phyloP scores from a whole-genome alignment of 2,888 invertebrate genomes.

The Leptinotarsa peninsularis region DNA sequence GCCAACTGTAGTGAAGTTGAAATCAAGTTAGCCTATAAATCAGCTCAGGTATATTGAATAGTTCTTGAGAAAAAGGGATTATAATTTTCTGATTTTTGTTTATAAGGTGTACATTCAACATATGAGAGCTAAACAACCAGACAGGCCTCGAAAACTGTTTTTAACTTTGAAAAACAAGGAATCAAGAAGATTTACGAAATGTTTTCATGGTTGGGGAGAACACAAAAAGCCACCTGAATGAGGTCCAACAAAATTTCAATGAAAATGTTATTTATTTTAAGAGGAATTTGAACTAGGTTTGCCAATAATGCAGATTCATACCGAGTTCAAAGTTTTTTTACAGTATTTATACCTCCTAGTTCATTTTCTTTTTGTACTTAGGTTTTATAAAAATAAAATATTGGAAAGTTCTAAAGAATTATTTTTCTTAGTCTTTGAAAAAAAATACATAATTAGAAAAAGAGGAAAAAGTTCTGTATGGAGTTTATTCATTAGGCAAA shows the following conservation, averaged over 20 bases:
- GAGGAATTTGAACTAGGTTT: slow-evolving; percentile 15
- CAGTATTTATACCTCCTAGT: neutral
- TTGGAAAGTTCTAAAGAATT: neutral
- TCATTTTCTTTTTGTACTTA: slow-evolving; percentile 6
- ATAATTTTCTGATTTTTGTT: slow-evolving; percentile 27
- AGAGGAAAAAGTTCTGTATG: too few relatives aligned
- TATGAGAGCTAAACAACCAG: slow-evolving; percentile 93
- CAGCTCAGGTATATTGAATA: slow-evolving; percentile 82
- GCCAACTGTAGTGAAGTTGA: slow-evolving; percentile 98
- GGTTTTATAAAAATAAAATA: neutral
- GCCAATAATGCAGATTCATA: neutral
- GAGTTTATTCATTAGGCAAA: too few relatives aligned
- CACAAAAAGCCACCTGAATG: slow-evolving; percentile 86
- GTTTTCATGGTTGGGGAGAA: slow-evolving; percentile 98
- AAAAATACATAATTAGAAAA: too few relatives aligned
- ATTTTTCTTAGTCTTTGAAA: too few relatives aligned
- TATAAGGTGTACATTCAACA: slow-evolving; percentile 97
- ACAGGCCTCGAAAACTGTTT: slow-evolving; percentile 89
- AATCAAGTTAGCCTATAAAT: slow-evolving; percentile 97
- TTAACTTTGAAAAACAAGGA: slow-evolving; percentile 97
- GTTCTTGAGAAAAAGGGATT: neutral
- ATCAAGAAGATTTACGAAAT: slow-evolving; percentile 93
- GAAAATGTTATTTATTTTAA: slow-evolving; percentile 29
- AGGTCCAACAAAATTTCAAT: slow-evolving; percentile 31
- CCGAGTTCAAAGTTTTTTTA: neutral